Evolutionary conservation across 2,113 vertebrate species (phyloP).

Genomic region (Pseudorasbora parva): DNA sequence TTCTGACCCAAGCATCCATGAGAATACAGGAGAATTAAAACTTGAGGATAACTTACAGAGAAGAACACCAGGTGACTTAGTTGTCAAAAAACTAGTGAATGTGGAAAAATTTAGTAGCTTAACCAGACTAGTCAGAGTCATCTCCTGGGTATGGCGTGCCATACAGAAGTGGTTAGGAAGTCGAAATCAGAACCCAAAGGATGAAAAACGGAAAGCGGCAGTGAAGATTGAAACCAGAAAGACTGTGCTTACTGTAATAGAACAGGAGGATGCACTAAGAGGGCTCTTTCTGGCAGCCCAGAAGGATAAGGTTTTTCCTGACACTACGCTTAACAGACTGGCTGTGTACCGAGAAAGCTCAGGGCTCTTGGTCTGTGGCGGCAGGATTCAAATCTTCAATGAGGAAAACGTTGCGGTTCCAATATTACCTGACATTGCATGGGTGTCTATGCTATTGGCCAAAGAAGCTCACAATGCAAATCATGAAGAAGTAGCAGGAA

Average conservation of each 20-base stretch:
- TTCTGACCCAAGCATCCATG: neutral
- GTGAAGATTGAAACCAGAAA: neutral
- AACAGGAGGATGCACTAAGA: neutral
- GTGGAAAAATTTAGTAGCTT: conserved; percentile 19
- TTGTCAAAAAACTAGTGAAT: conserved; percentile 20
- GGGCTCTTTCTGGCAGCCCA: conserved; percentile 21
- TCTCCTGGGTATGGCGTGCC: conserved; percentile 19
- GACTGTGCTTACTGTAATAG: neutral
- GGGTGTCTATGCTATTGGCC: neutral
- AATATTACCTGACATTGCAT: conserved; percentile 19
- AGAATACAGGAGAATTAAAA: neutral
- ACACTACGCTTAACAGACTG: conserved; percentile 18
- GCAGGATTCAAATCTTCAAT: too few relatives aligned
- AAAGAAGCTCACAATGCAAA: conserved; percentile 2
- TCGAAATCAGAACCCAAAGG: neutral
- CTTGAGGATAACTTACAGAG: neutral
- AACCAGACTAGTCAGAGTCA: neutral
- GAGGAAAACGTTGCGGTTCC: too few relatives aligned
- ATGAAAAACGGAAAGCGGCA: neutral
- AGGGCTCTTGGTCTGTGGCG: too few relatives aligned
- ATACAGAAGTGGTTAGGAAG: neutral
- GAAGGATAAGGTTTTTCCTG: neutral
- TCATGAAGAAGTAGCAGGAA: conserved; percentile 26
- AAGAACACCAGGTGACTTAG: neutral
- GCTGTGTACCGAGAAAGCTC: too few relatives aligned